Evolutionary conservation across 2,888 invertebrate genomes (phyloP).

Genomic region (Caenorhabditis panamensis): DNA sequence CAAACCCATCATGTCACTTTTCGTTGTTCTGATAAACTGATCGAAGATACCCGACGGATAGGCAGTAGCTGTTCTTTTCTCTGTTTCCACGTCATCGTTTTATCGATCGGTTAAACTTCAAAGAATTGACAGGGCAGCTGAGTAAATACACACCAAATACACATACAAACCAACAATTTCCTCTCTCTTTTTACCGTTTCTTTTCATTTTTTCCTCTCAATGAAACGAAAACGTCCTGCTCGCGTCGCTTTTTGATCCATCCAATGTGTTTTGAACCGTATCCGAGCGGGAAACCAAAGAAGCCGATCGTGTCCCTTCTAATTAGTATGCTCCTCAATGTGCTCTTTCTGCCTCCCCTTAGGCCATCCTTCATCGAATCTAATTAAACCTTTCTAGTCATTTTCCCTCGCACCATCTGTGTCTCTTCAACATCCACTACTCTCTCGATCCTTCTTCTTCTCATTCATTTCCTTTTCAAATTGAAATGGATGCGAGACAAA

Average conservation of each 20-base stretch:
- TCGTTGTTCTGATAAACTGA: conserved; percentile 4
- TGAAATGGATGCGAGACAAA: conserved; percentile 16
- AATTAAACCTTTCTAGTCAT: conserved; percentile 41
- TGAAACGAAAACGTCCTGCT: conserved; percentile 6
- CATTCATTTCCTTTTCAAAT: conserved; percentile 21
- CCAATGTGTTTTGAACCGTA: conserved; percentile 7
- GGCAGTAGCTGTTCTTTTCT: too few relatives aligned
- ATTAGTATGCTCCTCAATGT: conserved; percentile 4
- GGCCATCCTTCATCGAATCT: conserved; percentile 24
- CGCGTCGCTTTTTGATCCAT: not conserved
- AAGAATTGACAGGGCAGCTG: conserved; percentile 18
- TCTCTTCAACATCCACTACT: conserved; percentile 4
- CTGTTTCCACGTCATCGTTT: not conserved
- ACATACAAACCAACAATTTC: conserved; percentile 7
- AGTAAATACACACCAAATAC: conserved; percentile 16
- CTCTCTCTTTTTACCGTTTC: not conserved
- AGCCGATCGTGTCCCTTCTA: not conserved
- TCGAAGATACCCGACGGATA: not conserved
- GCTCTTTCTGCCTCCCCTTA: not conserved
- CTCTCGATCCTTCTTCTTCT: not conserved
- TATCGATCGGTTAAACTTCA: conserved; percentile 9
- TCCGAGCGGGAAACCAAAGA: not conserved
- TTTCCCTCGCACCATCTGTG: conserved; percentile 7
- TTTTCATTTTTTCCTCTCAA: not conserved
- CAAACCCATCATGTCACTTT: not conserved